Conservation (phyloP, 1,140 invertebrate species). For the Philotrypesis tridentata region DNA sequence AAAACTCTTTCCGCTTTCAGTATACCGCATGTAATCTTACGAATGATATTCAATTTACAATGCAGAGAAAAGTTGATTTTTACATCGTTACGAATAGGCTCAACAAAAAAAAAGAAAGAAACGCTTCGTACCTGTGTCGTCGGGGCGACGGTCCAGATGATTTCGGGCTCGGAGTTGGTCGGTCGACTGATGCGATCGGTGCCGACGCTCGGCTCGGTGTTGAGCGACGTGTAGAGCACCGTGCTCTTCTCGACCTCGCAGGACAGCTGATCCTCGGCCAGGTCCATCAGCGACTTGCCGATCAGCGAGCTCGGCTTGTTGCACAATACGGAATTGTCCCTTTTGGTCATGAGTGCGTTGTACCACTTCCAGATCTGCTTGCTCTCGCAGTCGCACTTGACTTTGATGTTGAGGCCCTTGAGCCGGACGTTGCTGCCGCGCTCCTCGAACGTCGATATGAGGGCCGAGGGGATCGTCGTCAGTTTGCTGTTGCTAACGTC, state of each 20-base stretch:
- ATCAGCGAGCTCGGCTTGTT: slow-evolving; percentile 80
- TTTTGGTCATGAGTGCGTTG: slow-evolving; percentile 73
- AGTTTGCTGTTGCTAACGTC: slow-evolving; percentile 87
- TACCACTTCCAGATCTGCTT: slow-evolving; percentile 86
- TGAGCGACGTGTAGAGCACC: slow-evolving; percentile 67
- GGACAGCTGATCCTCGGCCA: slow-evolving; percentile 86
- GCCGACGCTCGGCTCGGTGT: slow-evolving; percentile 60
- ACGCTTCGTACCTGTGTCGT: slow-evolving; percentile 64
- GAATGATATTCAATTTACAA: too few relatives aligned
- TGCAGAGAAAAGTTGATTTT: too few relatives aligned
- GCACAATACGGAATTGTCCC: slow-evolving; percentile 72
- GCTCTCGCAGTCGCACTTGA: slow-evolving; percentile 89
- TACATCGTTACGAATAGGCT: too few relatives aligned
- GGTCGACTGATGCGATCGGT: slow-evolving; percentile 66
- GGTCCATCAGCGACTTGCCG: slow-evolving; percentile 80
- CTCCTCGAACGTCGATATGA: slow-evolving; percentile 87
- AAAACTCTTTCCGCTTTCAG: too few relatives aligned
- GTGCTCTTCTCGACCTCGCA: slow-evolving; percentile 77
- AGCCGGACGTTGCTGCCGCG: slow-evolving; percentile 83
- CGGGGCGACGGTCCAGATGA: slow-evolving; percentile 89
- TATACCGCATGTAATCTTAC: too few relatives aligned
- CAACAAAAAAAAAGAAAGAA: not conserved
- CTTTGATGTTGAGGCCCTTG: slow-evolving; percentile 82
- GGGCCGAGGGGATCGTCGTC: slow-evolving; percentile 82
- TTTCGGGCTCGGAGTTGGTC: slow-evolving; percentile 83